A percentile compares a stretch with the other conserved stretches of the same genome.
Conservation (phyloP, 2,113 vertebrate species). For the Dasyprocta punctata region DNA sequence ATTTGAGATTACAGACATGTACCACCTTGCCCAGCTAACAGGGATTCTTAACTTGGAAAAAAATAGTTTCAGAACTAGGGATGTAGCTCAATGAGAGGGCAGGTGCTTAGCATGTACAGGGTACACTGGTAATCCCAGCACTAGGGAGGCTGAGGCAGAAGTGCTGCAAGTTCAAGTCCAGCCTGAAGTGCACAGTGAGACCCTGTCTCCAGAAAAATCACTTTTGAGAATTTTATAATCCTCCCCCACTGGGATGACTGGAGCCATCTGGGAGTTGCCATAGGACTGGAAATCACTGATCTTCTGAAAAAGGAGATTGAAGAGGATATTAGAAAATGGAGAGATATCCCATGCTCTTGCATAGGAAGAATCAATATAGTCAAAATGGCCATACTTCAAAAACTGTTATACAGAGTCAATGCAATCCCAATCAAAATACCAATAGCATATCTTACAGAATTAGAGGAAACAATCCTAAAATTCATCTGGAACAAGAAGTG, state of each 20-base stretch:
- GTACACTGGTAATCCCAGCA: neutral
- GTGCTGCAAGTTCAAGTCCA: neutral
- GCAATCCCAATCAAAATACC: too few species aligned
- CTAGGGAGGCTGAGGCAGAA: neutral
- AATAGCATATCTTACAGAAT: too few species aligned
- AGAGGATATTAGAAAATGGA: too few species aligned
- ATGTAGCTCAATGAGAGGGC: too few species aligned
- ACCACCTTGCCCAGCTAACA: neutral
- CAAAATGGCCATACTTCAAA: too few species aligned
- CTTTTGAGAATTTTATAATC: slow-evolving; percentile 2
- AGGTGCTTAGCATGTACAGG: neutral
- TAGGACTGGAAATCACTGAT: slow-evolving; percentile 21
- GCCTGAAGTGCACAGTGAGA: neutral
- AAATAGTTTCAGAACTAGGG: neutral
- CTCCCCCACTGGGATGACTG: neutral
- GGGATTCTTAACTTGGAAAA: slow-evolving; percentile 19
- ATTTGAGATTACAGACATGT: neutral
- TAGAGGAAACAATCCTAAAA: too few species aligned
- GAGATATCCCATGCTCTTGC: too few species aligned
- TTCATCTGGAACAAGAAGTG: too few species aligned
- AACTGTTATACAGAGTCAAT: too few species aligned
- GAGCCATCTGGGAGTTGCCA: neutral
- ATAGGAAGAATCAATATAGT: too few species aligned
- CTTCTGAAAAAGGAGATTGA: too few species aligned
- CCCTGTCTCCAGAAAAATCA: neutral